phyloP scores from a whole-genome alignment of 2,113 vertebrate genomes.

The Corvus hawaiiensis region DNA sequence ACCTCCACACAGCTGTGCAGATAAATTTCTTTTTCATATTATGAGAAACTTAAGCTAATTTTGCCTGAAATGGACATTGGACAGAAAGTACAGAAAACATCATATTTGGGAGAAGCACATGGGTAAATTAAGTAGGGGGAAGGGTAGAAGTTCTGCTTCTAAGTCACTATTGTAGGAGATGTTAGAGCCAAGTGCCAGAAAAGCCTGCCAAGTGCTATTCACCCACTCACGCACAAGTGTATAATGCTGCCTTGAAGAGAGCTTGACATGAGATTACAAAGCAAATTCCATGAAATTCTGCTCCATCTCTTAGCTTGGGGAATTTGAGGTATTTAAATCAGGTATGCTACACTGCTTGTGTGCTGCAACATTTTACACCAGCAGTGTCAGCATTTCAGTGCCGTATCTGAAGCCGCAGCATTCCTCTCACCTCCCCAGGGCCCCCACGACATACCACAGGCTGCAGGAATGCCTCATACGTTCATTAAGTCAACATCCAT shows the following conservation, averaged over 20 bases:
- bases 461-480: neutral
- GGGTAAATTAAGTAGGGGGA: neutral
- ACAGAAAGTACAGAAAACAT: neutral
- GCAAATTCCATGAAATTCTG: neutral
- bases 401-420: neutral
- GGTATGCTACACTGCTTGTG: neutral
- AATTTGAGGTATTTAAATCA: neutral
- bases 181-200: neutral
- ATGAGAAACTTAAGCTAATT: neutral
- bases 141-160: neutral
- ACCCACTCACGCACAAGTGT: neutral
- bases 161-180: neutral
- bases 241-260: neutral
- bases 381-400: neutral
- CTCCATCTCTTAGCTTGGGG: neutral
- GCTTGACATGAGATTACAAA: neutral
- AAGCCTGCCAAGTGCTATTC: conserved; percentile 19
- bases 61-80: neutral
- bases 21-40: neutral
- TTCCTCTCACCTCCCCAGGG: neutral
- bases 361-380: neutral
- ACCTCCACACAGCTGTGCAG: neutral
- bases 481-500: neutral
- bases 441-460: neutral
- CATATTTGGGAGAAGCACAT: neutral